Evolutionary conservation across 2,113 vertebrate genomes (phyloP).

Genomic region (Cichladusa arquata): DNA sequence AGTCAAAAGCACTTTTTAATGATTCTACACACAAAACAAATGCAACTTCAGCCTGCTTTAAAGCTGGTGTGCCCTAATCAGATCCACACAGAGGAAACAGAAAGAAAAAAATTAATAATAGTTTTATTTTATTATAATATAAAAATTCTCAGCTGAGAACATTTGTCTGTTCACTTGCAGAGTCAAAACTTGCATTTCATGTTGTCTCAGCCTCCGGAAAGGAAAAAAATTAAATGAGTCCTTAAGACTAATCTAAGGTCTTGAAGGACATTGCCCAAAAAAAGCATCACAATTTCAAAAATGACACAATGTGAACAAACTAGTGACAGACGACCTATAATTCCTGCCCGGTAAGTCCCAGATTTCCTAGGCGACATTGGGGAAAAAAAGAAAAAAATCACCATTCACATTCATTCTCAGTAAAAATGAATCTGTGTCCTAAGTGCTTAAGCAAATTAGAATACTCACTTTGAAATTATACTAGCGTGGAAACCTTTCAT

Average conservation of each 20-base stretch:
- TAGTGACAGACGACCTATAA: neutral
- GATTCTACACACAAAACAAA: neutral
- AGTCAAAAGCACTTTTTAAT: neutral
- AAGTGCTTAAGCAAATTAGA: neutral
- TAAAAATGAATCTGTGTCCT: neutral
- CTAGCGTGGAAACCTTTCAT: neutral
- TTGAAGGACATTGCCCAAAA: neutral
- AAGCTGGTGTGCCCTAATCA: neutral
- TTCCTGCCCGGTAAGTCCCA: neutral
- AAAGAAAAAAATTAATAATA: neutral
- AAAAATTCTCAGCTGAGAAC: neutral
- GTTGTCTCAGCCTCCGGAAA: neutral
- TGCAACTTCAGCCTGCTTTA: neutral
- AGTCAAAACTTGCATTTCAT: neutral
- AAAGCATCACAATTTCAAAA: neutral
- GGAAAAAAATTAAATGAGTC: neutral
- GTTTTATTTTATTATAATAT: neutral
- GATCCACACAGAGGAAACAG: neutral
- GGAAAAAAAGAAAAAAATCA: too few species aligned
- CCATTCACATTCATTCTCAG: neutral
- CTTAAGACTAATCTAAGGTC: neutral
- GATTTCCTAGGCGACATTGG: accelerated
- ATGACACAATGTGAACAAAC: neutral
- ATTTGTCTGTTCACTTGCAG: neutral
- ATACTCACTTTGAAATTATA: neutral